These are phyloP conservation scores for Fopius arisanus DNA, from an alignment of 1,140 invertebrate genomes.

Conservation along the genomic window DNA sequence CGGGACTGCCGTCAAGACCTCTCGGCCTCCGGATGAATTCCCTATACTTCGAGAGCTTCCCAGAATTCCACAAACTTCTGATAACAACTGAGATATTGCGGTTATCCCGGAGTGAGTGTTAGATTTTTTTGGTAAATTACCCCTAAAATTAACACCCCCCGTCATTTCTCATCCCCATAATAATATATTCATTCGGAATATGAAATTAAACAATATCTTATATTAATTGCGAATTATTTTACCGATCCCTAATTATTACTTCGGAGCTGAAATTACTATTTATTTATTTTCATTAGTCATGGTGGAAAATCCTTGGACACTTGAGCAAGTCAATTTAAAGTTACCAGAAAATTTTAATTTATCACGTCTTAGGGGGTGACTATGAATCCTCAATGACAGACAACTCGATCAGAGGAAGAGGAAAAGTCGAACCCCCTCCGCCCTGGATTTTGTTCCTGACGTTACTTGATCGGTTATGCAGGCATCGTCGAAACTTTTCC, in stretches of 20 bases:
- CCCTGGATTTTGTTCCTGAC: conserved; percentile 31
- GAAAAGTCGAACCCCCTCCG: conserved; percentile 28
- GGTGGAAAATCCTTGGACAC: neutral
- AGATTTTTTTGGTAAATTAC: neutral
- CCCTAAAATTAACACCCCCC: neutral
- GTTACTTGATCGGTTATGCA: conserved; percentile 55
- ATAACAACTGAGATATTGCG: neutral
- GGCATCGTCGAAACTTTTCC: conserved; percentile 62
- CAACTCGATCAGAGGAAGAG: conserved; percentile 47
- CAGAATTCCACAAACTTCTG: neutral
- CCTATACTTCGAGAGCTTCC: neutral
- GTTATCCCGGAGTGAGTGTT: neutral
- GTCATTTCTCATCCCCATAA: neutral
- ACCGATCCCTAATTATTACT: too few species aligned
- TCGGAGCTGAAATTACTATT: too few species aligned
- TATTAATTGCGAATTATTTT: too few species aligned
- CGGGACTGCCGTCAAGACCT: neutral
- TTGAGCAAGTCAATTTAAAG: conserved; percentile 47
- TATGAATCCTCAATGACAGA: conserved; percentile 52
- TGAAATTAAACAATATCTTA: too few species aligned
- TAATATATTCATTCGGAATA: neutral
- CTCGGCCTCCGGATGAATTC: neutral
- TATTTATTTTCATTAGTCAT: too few species aligned
- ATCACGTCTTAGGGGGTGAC: conserved; percentile 32
- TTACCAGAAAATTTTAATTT: conserved; percentile 45